phyloP scores from a whole-genome alignment of 2,797 vertebrate genomes.

The Parambassis ranga region DNA sequence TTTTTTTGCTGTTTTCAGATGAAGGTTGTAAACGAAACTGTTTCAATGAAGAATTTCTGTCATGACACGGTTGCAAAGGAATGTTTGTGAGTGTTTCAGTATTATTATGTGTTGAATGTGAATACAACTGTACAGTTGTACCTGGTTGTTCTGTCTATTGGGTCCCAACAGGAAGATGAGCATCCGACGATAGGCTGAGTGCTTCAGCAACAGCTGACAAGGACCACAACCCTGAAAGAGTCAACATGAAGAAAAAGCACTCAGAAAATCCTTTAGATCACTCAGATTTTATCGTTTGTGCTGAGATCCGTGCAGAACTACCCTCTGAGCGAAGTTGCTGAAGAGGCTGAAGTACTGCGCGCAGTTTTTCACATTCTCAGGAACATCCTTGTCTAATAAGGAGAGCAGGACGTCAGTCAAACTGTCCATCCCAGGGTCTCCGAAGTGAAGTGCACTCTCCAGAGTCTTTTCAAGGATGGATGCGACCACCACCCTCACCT shows the following conservation, averaged over 20 bases:
- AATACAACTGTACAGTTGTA: too few species aligned
- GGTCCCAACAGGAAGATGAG: conserved; percentile 93
- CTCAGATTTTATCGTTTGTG: neutral
- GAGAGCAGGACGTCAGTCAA: conserved; percentile 90
- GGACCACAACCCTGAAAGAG: conserved; percentile 86
- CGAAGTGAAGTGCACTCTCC: conserved; percentile 93
- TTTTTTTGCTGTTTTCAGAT: neutral
- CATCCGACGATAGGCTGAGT: conserved; percentile 92
- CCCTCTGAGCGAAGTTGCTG: conserved; percentile 97
- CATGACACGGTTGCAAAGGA: too few species aligned
- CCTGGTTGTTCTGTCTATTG: conserved; percentile 93
- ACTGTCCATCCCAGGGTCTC: conserved; percentile 88
- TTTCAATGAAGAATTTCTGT: too few species aligned
- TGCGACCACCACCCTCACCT: conserved; percentile 95
- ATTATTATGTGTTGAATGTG: too few species aligned
- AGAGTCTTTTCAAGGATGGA: conserved; percentile 96
- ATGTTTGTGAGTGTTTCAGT: too few species aligned
- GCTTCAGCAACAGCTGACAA: conserved; percentile 90
- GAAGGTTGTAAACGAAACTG: too few species aligned
- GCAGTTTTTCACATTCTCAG: conserved; percentile 98
- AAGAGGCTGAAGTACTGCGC: conserved; percentile 97
- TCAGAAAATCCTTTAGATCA: neutral
- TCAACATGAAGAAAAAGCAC: neutral
- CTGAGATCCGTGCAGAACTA: conserved; percentile 59
- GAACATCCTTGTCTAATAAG: conserved; percentile 96